These are phyloP conservation scores for Malacoctenus gilli DNA, from an alignment of 2,797 vertebrate genomes.

Conservation along the genomic window DNA sequence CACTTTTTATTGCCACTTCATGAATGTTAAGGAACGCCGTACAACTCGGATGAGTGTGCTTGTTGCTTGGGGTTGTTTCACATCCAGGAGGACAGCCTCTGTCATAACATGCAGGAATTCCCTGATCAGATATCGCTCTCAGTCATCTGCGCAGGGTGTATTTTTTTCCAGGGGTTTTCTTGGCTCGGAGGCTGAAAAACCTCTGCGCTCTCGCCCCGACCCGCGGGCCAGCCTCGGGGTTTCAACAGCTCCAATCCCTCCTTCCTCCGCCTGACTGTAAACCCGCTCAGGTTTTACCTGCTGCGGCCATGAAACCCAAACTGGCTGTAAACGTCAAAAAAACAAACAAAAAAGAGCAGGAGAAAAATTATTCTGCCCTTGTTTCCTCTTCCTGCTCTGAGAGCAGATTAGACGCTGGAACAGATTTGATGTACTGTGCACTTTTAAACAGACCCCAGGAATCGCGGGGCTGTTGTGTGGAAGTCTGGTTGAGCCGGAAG, in stretches of 20 bases:
- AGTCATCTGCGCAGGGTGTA: conserved; percentile 24
- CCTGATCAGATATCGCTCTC: conserved; percentile 36
- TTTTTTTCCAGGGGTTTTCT: conserved; percentile 49
- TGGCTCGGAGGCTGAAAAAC: conserved; percentile 25
- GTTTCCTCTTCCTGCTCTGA: conserved; percentile 25
- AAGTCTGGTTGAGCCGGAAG: conserved; percentile 34
- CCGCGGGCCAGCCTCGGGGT: conserved; percentile 13
- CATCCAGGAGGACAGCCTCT: conserved; percentile 17
- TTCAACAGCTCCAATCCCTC: conserved; percentile 28
- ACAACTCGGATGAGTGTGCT: conserved; percentile 1
- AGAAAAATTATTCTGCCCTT: conserved; percentile 18
- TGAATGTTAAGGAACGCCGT: conserved; percentile 9
- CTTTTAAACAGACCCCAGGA: conserved; percentile 37
- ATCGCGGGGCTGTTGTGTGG: conserved; percentile 11
- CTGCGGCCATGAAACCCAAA: conserved; percentile 77
- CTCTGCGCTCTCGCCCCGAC: conserved; percentile 2
- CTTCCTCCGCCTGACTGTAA: conserved; percentile 58
- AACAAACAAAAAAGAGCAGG: not conserved
- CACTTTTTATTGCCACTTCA: too few species aligned
- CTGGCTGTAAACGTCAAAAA: conserved; percentile 58
- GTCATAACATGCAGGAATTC: conserved; percentile 27
- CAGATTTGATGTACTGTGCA: conserved; percentile 34
- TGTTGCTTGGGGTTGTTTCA: conserved; percentile 14
- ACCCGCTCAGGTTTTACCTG: conserved; percentile 72
- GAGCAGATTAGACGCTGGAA: conserved; percentile 31